Base-by-base conservation (phyloP, 2,888 invertebrate species). In the Muscina levida region DNA sequence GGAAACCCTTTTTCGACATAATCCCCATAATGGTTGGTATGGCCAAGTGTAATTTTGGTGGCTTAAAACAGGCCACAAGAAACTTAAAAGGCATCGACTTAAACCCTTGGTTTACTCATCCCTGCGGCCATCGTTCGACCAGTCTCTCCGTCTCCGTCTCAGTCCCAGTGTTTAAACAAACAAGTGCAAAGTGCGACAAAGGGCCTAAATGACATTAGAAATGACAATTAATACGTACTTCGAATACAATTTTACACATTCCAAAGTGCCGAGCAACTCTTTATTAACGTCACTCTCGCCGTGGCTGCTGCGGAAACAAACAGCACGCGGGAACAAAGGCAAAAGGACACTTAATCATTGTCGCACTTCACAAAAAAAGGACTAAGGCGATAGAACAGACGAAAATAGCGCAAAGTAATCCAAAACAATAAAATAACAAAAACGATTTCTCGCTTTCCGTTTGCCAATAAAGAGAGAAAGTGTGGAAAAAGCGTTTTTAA, bases 401-500 rank as follows among this genome's bases (percentile, higher is more conserved):
- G 82, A 48, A 75, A 62, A 22, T 48, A 59, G 59, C 70, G 65
- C 46, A 26, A 62, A 70, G 65, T 22, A 24, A 62, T 39, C 31
- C 51, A 39, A 70, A 76, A 79, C 57, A 78, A 71, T 65, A 79
- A 76, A 59, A 56, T 62, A 71, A 70, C 53, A 78, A 70, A 70
- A 70, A 37, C 46, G 48, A 70, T 73, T 77, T 66, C 59, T 44
- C 10, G 8, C 46, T 53, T 24, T 56, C 44, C 39, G 22, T 53
- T 71, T 65, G 48, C 66, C 37, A 74, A 67, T 15, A 79, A 51
- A 62, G 17, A 73, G 17, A 73, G 39, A 5, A 72, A 72, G 72
- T 77, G 79, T 67, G 66, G 74, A 73, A 79, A 83, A 83, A 83
- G 79, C 79, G 73, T 77, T 82, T 84, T 84, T 83, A 84, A 84